These are phyloP conservation scores for Dolichallabes microphthalmus DNA, from an alignment of 2,113 vertebrate genomes.

Conservation along the genomic window DNA sequence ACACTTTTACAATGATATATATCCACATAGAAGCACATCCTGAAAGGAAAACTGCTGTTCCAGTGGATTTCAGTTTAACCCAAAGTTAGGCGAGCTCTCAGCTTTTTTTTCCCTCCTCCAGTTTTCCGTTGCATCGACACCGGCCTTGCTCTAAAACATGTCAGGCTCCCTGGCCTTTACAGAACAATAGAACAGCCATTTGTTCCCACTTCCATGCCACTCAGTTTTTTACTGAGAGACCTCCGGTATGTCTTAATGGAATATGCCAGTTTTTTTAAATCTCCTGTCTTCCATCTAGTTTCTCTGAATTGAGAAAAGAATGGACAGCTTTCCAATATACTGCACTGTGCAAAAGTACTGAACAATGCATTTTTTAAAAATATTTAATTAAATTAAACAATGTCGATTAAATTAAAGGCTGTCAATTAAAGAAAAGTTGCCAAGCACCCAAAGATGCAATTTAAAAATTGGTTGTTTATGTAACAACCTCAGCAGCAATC, in stretches of 20 bases:
- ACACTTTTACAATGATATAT: neutral
- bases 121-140: constrained; percentile 43
- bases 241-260: neutral
- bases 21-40: constrained; percentile 2
- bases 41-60: constrained; percentile 11
- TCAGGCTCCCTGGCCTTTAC: constrained; percentile 18
- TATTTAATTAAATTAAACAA: no score
- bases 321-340: neutral
- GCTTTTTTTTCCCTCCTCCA: constrained; percentile 24
- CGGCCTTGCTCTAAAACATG: constrained; percentile 8
- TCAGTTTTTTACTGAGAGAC: neutral
- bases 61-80: constrained; percentile 4
- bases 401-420: no score
- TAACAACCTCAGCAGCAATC: no score
- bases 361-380: neutral
- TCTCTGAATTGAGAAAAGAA: neutral
- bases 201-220: neutral
- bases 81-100: constrained; percentile 22
- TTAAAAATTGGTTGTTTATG: no score
- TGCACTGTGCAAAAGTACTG: no score
- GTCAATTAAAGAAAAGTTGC: no score
- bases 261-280: neutral
- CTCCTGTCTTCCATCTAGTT: neutral
- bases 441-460: no score
- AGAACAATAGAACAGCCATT: constrained; percentile 5